These are phyloP conservation scores for Vanessa atalanta DNA, from an alignment of 1,140 invertebrate genomes.

Conservation along the genomic window DNA sequence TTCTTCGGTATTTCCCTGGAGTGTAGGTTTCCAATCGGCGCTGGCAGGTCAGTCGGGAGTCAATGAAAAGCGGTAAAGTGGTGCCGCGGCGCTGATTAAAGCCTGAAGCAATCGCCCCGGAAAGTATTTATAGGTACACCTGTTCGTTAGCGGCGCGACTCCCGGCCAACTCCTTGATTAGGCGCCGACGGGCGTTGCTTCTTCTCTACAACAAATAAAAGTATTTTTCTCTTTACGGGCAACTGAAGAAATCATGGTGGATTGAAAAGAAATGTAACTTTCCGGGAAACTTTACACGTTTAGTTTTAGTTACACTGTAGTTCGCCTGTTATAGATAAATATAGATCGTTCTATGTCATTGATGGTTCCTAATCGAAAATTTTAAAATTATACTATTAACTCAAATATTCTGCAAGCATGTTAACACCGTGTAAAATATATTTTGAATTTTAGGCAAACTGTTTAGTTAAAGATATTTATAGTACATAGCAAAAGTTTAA, in stretches of 20 bases:
- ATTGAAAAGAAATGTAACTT: constrained; percentile 36
- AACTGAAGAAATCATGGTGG: constrained; percentile 57
- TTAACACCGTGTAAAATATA: too few species aligned
- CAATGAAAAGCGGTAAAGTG: constrained; percentile 79
- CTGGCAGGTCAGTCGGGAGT: constrained; percentile 72
- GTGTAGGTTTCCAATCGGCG: constrained; percentile 76
- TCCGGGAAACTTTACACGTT: constrained; percentile 25
- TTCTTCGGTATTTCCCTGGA: constrained; percentile 66
- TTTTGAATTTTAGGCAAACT: not conserved
- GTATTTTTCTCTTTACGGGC: constrained; percentile 64
- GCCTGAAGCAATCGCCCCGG: constrained; percentile 78
- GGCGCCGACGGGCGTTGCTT: constrained; percentile 74
- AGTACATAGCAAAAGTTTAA: not conserved
- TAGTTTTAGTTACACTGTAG: constrained; percentile 16
- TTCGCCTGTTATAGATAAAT: not conserved
- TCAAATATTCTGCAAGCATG: too few species aligned
- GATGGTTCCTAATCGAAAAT: not conserved
- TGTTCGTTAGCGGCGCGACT: constrained; percentile 77
- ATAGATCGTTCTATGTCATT: not conserved
- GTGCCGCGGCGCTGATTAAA: constrained; percentile 78
- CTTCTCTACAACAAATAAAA: constrained; percentile 76
- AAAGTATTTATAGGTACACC: constrained; percentile 80
- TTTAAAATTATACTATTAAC: not conserved
- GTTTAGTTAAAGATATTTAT: not conserved
- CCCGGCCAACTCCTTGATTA: constrained; percentile 79